Evolutionary conservation across 2,797 vertebrate genomes (phyloP).

Genomic region (Aulostomus chinensis): DNA sequence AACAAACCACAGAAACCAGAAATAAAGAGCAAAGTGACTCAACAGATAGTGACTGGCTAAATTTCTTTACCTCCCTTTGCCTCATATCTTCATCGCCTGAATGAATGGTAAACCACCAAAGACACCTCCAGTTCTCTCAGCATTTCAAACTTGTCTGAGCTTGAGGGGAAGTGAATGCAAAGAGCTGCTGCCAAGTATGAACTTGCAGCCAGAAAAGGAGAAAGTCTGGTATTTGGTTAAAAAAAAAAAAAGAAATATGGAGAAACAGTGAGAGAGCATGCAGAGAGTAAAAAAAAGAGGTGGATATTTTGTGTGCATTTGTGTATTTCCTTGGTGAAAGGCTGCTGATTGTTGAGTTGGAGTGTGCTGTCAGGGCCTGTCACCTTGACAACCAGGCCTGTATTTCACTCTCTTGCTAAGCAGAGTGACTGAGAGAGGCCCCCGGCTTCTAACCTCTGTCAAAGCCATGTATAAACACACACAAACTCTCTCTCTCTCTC

Average conservation of each 20-base stretch:
- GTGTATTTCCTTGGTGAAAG: constrained; percentile 49
- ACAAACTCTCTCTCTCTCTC: no score
- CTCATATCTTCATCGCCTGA: constrained; percentile 44
- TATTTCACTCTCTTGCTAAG: constrained; percentile 66
- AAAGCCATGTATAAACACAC: constrained; percentile 12
- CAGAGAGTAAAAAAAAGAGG: constrained; percentile 6
- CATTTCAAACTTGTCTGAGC: constrained; percentile 48
- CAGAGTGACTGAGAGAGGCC: constrained; percentile 53
- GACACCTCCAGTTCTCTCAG: constrained; percentile 7
- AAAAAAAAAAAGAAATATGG: constrained; percentile 11
- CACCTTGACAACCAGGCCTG: constrained; percentile 66
- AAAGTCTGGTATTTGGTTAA: no score
- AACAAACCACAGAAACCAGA: constrained; percentile 49
- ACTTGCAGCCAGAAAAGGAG: constrained; percentile 26
- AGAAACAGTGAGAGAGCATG: constrained; percentile 5
- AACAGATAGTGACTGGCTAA: constrained; percentile 37
- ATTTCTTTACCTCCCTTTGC: neutral
- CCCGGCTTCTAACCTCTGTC: constrained; percentile 64
- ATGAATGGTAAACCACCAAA: constrained; percentile 17
- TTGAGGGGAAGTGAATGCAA: constrained; percentile 28
- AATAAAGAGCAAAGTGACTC: constrained; percentile 27
- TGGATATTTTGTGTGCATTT: constrained; percentile 7
- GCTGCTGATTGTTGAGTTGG: constrained; percentile 51
- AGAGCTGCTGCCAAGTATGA: constrained; percentile 29
- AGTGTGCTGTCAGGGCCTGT: constrained; percentile 64